Evolutionary conservation across 1,140 invertebrate species (phyloP), one percentile per base, ranked within the genome.

Genomic region (Diachasmimorpha longicaudata): DNA sequence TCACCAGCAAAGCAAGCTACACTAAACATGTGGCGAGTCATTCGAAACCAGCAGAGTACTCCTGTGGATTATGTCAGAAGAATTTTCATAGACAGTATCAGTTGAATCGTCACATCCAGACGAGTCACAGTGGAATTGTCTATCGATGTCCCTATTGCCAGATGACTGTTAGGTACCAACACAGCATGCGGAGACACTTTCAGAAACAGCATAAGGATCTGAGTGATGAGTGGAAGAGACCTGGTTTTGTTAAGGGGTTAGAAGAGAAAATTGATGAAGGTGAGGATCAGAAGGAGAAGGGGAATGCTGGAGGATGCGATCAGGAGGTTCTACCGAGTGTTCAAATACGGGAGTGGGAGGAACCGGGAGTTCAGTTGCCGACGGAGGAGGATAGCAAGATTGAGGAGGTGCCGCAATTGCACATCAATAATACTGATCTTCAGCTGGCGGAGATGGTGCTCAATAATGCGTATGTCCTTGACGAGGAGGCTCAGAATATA

Each of bases 151-250:
- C 85, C 9, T 84, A 87, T 55, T 91, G 90, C 78, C 78, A 83
- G 19, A 84, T 77, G 79, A 82, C 72, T 81, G 87, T 80, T 71
- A 72, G 80, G 25, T 78, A 84, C 46, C 74, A 77, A 14, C 87
- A 90, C 78, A 89, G 89, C 11, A 80, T 91, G 70, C 81, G 84
- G 42, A 71, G 90, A 6, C 90, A 91, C 79, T 86, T 90, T 72
- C 84, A 87, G 70, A 80, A 87, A 2, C 87, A 88, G 72, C 90
- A 91, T 72, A 81, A 80, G 0, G 81, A 83, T 23, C 19, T 76
- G 0, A 72, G 58, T 44, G 70, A 80, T 9, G 73, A 79, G 23
- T 86, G 85, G 85, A 67, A 78, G 13, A 69, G 73, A 37, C 73
- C 77, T 8, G 80, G 81, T 73, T 80, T 80, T 66, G 70, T 79